A percentile compares a stretch with the other conserved stretches of the same genome.
phyloP scores from a whole-genome alignment of 2,113 vertebrate genomes.

The Mormoops blainvillei region DNA sequence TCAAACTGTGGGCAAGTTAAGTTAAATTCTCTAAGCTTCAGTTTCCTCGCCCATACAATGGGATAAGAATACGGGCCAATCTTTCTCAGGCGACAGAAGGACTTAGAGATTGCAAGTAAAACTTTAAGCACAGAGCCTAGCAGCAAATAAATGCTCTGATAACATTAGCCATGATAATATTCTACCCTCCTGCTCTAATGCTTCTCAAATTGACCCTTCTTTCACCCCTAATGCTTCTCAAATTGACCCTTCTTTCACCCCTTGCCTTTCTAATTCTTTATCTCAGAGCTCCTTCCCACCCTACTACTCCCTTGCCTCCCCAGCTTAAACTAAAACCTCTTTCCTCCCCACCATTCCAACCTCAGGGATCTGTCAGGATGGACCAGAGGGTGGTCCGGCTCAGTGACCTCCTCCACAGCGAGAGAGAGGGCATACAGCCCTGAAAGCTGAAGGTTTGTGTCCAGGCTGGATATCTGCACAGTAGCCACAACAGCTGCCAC shows the following conservation, averaged over 20 bases:
- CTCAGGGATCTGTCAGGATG: conserved; percentile 59
- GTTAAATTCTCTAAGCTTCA: neutral
- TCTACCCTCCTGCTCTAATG: neutral
- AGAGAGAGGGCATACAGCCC: conserved; percentile 82
- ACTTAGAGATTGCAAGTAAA: neutral
- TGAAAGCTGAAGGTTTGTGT: conserved; percentile 80
- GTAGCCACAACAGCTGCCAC: conserved; percentile 81
- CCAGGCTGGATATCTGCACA: conserved; percentile 82
- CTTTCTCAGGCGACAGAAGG: neutral
- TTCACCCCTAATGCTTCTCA: neutral
- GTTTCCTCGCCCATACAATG: neutral
- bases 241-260: neutral
- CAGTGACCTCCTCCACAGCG: conserved; percentile 84
- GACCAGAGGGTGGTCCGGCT: conserved; percentile 61
- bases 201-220: neutral
- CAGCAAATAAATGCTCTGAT: neutral
- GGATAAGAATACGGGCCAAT: neutral
- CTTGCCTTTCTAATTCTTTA: neutral
- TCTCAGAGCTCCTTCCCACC: neutral
- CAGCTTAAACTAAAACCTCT: neutral
- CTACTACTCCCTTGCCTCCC: rapidly evolving
- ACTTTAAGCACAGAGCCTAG: neutral
- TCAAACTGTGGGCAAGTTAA: neutral
- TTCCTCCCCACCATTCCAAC: conserved; percentile 18
- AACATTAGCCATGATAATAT: neutral